Evolutionary conservation across 1,140 invertebrate species (phyloP), one percentile per base, ranked within the genome.

Genomic region (Drosophila athabasca): DNA sequence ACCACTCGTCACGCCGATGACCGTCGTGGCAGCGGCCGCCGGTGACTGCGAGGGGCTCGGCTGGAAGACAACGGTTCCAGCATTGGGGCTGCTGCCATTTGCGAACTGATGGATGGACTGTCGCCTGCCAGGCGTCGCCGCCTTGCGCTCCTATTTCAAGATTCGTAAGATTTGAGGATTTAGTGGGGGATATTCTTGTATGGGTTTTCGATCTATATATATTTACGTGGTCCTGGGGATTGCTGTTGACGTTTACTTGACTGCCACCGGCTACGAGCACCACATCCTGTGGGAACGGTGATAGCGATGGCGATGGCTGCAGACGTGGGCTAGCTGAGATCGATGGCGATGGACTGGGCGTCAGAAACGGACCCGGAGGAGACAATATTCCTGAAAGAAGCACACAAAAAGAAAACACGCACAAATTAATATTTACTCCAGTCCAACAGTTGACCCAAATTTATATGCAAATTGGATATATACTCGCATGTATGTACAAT

Each of bases 361-460:
- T 92, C 79, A 92, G 81, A 92, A 92, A 92, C 85, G 91, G 91
- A 91, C 91, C 91, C 90, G 91, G 89, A 91, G 91, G 91, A 90
- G 91, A 92, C 78, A 92, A 88, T 91, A 92, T 92, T 92, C 91
- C 91, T 92, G 62, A n/a, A 83, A 41, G 54, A 29, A 76, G 17
- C 24, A 24, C 24, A 24, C 24, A 55, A 54, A n/a, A 65, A 45
- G 7, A 17, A 26, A 50, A 68, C 26, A 26, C 4, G 24, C 50
- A 31, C 9, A 11, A 66, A 59, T 58, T 52, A 50, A 71, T 62
- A 53, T 53, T 66, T 75, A 62, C 44, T 59, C 54, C 59, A 24
- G 13, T 15, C 13, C 26, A 57, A 24, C 43, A 69, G 39, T 73
- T 73, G 70, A 66, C 52, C 72, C 62, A 76, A 68, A 67, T 52